These are phyloP conservation scores for Cyrtorhinus lividipennis DNA, from an alignment of 1,140 invertebrate genomes.

Conservation along the genomic window DNA sequence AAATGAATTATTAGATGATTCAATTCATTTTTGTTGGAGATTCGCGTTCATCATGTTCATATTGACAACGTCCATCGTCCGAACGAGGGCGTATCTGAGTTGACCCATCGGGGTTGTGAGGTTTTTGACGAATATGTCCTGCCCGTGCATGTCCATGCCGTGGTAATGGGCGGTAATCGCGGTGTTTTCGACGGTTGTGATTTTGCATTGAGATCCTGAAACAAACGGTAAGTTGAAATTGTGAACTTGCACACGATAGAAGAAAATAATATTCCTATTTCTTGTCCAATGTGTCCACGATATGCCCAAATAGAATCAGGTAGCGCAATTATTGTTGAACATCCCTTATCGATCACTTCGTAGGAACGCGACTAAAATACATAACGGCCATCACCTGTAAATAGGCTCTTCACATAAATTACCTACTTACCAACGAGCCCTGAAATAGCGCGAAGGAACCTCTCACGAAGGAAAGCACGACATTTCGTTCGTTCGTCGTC, in stretches of 20 bases:
- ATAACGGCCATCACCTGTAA: too few relatives aligned
- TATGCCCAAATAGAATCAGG: neutral
- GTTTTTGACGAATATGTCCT: conserved; percentile 14
- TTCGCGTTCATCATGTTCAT: neutral
- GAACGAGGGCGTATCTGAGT: neutral
- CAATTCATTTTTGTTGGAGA: neutral
- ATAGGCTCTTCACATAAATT: neutral
- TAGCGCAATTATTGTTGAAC: neutral
- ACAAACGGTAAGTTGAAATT: neutral
- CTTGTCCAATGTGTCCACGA: neutral
- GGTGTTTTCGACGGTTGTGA: conserved; percentile 6
- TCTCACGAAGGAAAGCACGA: neutral
- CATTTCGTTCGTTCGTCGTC: neutral
- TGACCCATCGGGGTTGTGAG: conserved; percentile 7
- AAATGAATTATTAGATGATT: too few relatives aligned
- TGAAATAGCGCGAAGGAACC: neutral
- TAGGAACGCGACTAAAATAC: too few relatives aligned
- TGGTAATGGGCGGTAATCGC: neutral
- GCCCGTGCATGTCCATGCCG: conserved; percentile 10
- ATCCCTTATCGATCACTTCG: neutral
- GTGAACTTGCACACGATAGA: neutral
- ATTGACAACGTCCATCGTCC: conserved; percentile 7
- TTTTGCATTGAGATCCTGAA: conserved; percentile 9
- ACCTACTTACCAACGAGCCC: neutral
- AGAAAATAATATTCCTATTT: neutral